These are phyloP conservation scores for Cepaea hortensis DNA, from an alignment of 2,888 invertebrate genomes.

Conservation along the genomic window DNA sequence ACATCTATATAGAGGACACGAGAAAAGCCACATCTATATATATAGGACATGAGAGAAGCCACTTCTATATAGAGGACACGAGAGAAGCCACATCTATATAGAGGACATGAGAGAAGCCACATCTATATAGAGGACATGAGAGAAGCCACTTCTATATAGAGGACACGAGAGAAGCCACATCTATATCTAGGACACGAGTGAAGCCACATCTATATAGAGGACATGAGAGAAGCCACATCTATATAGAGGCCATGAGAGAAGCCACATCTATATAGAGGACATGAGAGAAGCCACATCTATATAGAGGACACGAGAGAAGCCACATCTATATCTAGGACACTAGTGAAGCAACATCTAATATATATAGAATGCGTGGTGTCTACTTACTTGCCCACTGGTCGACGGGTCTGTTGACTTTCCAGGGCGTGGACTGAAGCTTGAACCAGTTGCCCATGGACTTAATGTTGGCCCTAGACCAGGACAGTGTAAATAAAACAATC, in stretches of 20 bases:
- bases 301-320: not conserved
- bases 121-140: too few species aligned
- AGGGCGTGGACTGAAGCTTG: slow-evolving; percentile 44
- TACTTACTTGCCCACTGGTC: slow-evolving; percentile 46
- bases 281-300: not conserved
- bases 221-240: too few species aligned
- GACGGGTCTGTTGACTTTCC: slow-evolving; percentile 49
- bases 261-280: not conserved
- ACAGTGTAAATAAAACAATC: not conserved
- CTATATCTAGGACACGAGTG: too few species aligned
- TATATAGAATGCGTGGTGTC: not conserved
- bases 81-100: too few species aligned
- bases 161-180: too few species aligned
- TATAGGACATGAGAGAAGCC: too few species aligned
- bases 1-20: too few species aligned
- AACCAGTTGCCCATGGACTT: slow-evolving; percentile 51
- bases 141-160: too few species aligned
- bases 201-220: too few species aligned
- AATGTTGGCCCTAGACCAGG: slow-evolving; percentile 40
- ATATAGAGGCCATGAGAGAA: not conserved
- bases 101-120: too few species aligned
- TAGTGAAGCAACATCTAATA: not conserved
- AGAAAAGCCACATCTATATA: too few species aligned
- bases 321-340: not conserved
- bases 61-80: too few species aligned